Evolutionary conservation across 2,113 vertebrate genomes (phyloP), one percentile per base, ranked within the genome.

Genomic region (Rutilus rutilus): DNA sequence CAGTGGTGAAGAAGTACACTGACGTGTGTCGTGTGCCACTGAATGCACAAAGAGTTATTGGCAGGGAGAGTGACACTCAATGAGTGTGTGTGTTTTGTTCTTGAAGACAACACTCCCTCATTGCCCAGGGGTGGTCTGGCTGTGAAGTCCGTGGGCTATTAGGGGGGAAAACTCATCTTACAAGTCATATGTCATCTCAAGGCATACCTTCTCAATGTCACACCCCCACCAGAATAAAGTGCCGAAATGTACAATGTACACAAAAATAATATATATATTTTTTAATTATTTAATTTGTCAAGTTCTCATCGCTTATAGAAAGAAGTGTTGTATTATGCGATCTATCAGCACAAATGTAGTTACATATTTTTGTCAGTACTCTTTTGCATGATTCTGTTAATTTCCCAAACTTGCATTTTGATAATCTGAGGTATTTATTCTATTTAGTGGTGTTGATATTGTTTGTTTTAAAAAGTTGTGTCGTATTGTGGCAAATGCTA

Each of bases 81-180:
- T 57, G 65, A 83, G 81, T 83, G 36, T 86, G 54, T 67, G 47
- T 71, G 27, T 69, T 75, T 76, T 76, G 25, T 42, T 82, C 52
- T 74, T 39, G 60, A 86, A 15, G 78, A 82, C 52, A 42, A 23
- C 15, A 5, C n/a, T 81, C n/a, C 10, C 57, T 64, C 23, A 15
- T 2, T 36, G 14, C 14, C 79, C 42, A 54, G 39, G 19, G 73
- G 78, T 33, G 54, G 67, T 62, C 78, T 60, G 57, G 45, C 36
- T 77, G 47, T 59, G 25, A 47, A 76, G 27, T 30, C 42, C 12
- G n/a, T 19, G 33, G 30, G 42, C 67, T 65, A 50, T 42, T 79
- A 30, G 69, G n/a, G 9, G 23, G 39, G 7, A 36, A 80, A 84
- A 45, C 42, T 52, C 71, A 67, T 76, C 57, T 76, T 67, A 45